A percentile compares a stretch with the other conserved stretches of the same genome.
phyloP scores from a whole-genome alignment of 1,140 invertebrate species.

The Ptiloglossa arizonensis region DNA sequence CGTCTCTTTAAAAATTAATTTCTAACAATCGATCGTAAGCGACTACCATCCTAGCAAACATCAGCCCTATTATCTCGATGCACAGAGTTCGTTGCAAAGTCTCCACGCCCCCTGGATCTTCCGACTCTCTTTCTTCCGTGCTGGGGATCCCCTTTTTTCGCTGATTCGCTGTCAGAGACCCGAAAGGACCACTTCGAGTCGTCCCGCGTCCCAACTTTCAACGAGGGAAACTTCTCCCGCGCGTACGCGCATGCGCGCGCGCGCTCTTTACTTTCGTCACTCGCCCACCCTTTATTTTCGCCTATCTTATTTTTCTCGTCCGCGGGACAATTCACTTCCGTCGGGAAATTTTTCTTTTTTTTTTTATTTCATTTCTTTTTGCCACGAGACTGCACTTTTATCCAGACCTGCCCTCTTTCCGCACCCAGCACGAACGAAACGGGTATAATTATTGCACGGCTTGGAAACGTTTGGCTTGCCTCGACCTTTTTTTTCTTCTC shows the following conservation, averaged over 20 bases:
- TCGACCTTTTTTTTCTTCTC: neutral
- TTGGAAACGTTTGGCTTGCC: slow-evolving; percentile 32
- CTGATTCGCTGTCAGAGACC: neutral
- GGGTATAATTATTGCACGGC: slow-evolving; percentile 31
- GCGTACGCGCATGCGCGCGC: slow-evolving; percentile 27
- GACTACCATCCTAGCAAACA: neutral
- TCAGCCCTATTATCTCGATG: neutral
- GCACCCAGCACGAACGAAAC: neutral
- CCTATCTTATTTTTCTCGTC: slow-evolving; percentile 27
- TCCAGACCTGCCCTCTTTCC: neutral
- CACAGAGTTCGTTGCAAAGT: neutral
- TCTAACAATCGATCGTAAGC: too few relatives aligned
- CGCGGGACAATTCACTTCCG: slow-evolving; percentile 38
- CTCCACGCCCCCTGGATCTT: neutral
- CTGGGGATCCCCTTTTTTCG: neutral
- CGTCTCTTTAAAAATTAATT: too few relatives aligned
- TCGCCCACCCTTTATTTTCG: neutral
- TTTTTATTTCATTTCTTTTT: neutral
- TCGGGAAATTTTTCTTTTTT: neutral
- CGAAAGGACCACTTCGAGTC: slow-evolving; percentile 10
- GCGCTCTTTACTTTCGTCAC: slow-evolving; percentile 19
- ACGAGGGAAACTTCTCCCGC: slow-evolving; percentile 34
- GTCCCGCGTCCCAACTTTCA: slow-evolving; percentile 17
- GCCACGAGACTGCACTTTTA: neutral
- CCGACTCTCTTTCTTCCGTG: neutral